Evolutionary conservation across 1,140 invertebrate species (phyloP).

Genomic region (Homarus americanus): DNA sequence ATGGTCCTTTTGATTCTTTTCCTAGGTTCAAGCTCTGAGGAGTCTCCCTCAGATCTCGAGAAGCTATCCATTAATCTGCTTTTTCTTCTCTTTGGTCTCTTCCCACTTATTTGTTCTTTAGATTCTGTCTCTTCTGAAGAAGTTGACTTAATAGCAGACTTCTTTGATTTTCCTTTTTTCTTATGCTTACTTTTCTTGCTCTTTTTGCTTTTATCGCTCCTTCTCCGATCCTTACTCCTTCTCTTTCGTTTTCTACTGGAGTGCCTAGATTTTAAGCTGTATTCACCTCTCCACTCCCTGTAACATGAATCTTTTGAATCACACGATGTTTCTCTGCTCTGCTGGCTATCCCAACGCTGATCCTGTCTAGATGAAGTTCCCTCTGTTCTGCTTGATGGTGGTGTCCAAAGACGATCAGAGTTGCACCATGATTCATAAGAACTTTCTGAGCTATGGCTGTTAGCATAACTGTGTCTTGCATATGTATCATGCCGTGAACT

Average conservation of each 20-base stretch:
- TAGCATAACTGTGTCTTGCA: slow-evolving; percentile 1
- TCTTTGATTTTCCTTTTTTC: slow-evolving; percentile 48
- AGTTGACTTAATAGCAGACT: neutral
- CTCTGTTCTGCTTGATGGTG: slow-evolving; percentile 27
- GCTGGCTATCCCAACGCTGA: slow-evolving; percentile 19
- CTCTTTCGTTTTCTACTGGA: slow-evolving; percentile 14
- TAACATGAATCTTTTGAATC: slow-evolving; percentile 3
- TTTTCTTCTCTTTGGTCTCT: slow-evolving; percentile 1
- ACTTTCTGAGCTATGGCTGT: neutral
- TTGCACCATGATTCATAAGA: slow-evolving; percentile 20
- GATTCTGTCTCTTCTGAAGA: neutral
- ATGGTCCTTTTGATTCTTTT: neutral
- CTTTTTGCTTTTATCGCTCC: slow-evolving; percentile 24
- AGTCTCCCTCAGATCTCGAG: neutral
- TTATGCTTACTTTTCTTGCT: slow-evolving; percentile 45
- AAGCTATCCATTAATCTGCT: neutral
- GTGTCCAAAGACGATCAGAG: slow-evolving; percentile 21
- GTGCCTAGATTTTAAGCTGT: slow-evolving; percentile 36
- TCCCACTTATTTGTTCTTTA: neutral
- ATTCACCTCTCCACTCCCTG: slow-evolving; percentile 11
- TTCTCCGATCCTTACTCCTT: slow-evolving; percentile 27
- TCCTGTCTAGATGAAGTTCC: neutral
- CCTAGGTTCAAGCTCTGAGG: neutral
- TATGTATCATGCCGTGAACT: neutral
- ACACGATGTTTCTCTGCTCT: neutral